Base-by-base conservation (phyloP, 2,113 vertebrate species). In the Chaetorhynchus papuensis region DNA sequence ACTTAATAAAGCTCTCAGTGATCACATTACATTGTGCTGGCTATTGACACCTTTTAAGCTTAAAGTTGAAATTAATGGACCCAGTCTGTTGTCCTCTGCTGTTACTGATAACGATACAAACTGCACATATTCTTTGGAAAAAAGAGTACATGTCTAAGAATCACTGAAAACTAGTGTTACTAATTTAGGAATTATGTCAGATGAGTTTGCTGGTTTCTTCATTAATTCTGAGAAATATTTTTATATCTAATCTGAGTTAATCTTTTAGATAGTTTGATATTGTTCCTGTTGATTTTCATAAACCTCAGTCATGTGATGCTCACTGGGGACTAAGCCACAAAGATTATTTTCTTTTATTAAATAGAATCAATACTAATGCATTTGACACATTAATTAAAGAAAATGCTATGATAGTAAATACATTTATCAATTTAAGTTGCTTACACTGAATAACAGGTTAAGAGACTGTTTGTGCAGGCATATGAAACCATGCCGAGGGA, bases 311-410 rank as follows among this genome's bases (percentile, higher is more conserved):
- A 28, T 56, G 16, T 83, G 72, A 28, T 90, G n/a, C 53, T 96
- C 54, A 7, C 59, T 80, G 27, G 79, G n/a, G 87, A 90, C 57
- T 87, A 56, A 87, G 66, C 68, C 63, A 81, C 42, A 44, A 33
- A 31, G 35, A 81, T 83, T 27, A 11, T 57, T 83, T 61, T 70
- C 26, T 83, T 82, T 63, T 19, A 49, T 86, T 79, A 93, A 60
- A 41, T 89, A 12, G 30, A 50, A 64, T 96, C 93, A 84, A 91
- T 94, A 24, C 47, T 93, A 97, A 96, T 85, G 22, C 53, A 57
- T 86, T 95, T 95, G 78, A 61, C 61, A 60, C 47, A 47, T 90
- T 91, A 91, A 84, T 75, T 74, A 82, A 94, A 86, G 83, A 63
- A 90, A 87, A 83, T 50, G 27, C 26, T 65, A 12, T 63, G 91